Conservation (phyloP, 64 coral and sea anemone species). For the Montipora cactus region DNA sequence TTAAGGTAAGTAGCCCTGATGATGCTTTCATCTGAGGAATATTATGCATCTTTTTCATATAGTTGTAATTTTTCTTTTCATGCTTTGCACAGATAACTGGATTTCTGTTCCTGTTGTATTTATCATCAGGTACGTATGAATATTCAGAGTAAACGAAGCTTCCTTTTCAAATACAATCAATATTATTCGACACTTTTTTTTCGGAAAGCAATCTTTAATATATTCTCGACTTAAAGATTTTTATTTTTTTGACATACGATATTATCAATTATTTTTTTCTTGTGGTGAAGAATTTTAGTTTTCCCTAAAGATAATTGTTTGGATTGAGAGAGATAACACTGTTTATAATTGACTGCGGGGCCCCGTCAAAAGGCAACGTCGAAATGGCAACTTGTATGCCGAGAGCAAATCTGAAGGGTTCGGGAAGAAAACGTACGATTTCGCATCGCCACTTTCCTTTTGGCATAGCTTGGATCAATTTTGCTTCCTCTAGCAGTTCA, state of each 20-base stretch:
- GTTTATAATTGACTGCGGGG: neutral
- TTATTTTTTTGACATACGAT: neutral
- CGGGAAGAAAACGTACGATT: too few relatives aligned
- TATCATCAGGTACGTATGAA: neutral
- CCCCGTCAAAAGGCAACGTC: neutral
- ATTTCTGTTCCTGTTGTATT: constrained; percentile 1
- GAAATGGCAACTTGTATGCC: too few relatives aligned
- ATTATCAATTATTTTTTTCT: neutral
- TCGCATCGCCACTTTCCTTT: too few relatives aligned
- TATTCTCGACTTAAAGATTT: neutral
- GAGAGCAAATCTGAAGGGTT: too few relatives aligned
- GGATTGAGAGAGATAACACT: neutral
- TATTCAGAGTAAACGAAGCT: neutral
- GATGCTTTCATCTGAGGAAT: neutral
- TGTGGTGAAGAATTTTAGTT: neutral
- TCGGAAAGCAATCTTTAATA: neutral
- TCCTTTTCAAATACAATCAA: neutral
- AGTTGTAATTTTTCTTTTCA: neutral
- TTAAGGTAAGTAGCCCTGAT: constrained; percentile 14
- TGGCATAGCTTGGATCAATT: too few relatives aligned
- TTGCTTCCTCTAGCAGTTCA: too few relatives aligned
- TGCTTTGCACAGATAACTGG: neutral
- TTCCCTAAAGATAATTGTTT: neutral
- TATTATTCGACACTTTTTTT: neutral
- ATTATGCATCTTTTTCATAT: neutral